Conservation (phyloP, 2,113 vertebrate species). For the Onychostoma macrolepis region DNA sequence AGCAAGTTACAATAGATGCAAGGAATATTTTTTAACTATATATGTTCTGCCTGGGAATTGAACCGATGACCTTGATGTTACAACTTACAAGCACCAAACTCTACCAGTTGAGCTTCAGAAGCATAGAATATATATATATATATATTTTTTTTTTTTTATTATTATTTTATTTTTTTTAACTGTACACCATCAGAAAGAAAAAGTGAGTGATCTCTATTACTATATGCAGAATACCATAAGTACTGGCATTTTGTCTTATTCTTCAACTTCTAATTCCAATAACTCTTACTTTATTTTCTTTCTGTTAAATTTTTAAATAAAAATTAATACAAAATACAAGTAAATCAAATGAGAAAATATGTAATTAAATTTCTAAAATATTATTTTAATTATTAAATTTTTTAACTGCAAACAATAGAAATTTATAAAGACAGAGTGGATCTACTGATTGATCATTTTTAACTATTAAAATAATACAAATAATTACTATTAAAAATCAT, state of each 20-base stretch:
- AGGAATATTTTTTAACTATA: not conserved
- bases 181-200: not conserved
- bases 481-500: too few species aligned
- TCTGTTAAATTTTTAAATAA: not conserved
- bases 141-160: not conserved
- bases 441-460: not conserved
- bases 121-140: not conserved
- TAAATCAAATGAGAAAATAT: too few species aligned
- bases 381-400: not conserved
- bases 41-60: not conserved
- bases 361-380: not conserved
- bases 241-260: not conserved
- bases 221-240: not conserved
- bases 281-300: not conserved
- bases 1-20: not conserved
- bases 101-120: not conserved
- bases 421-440: not conserved
- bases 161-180: too few species aligned
- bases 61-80: constrained; percentile 1
- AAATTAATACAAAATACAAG: too few species aligned
- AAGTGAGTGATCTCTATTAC: not conserved
- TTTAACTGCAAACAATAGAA: not conserved
- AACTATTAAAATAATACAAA: not conserved
- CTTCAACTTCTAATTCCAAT: not conserved
- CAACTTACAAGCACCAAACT: not conserved